These are phyloP conservation scores for Suillia variegata DNA, from an alignment of 2,888 invertebrate genomes.

Conservation along the genomic window DNA sequence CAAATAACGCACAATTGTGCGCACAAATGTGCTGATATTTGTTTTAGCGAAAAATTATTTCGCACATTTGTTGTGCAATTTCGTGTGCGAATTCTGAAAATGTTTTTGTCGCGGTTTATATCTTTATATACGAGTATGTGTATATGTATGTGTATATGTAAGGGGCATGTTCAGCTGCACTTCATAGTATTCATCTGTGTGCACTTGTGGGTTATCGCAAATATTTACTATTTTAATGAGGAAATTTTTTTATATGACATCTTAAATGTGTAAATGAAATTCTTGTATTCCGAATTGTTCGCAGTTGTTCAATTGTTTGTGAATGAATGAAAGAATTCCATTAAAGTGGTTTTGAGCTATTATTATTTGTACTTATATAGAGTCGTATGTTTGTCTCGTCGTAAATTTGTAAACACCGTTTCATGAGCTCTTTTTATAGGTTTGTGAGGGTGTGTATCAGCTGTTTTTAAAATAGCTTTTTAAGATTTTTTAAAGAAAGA, in stretches of 20 bases:
- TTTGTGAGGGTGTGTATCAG: no score
- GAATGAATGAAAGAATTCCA: no score
- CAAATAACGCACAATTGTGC: conserved; percentile 49
- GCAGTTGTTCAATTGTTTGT: conserved; percentile 40
- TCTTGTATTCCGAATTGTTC: conserved; percentile 11
- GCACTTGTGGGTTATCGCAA: conserved; percentile 41
- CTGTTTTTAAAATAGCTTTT: no score
- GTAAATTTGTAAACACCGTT: no score
- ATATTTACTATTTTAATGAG: conserved; percentile 49
- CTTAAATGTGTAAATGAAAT: conserved; percentile 35
- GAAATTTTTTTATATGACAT: conserved; percentile 36
- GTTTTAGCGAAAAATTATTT: conserved; percentile 27
- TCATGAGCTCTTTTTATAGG: no score
- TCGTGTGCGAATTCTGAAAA: conserved; percentile 5
- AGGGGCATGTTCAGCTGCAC: neutral
- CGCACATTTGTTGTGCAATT: conserved; percentile 50
- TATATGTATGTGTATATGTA: neutral
- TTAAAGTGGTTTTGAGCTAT: no score
- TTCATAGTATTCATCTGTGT: conserved; percentile 10
- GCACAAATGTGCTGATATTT: neutral
- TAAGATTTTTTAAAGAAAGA: no score
- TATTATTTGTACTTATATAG: no score
- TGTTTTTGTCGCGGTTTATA: neutral
- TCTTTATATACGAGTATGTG: neutral
- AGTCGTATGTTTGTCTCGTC: no score